Evolutionary conservation across 2,797 vertebrate genomes (phyloP).

Genomic region (Propithecus perrieri): DNA sequence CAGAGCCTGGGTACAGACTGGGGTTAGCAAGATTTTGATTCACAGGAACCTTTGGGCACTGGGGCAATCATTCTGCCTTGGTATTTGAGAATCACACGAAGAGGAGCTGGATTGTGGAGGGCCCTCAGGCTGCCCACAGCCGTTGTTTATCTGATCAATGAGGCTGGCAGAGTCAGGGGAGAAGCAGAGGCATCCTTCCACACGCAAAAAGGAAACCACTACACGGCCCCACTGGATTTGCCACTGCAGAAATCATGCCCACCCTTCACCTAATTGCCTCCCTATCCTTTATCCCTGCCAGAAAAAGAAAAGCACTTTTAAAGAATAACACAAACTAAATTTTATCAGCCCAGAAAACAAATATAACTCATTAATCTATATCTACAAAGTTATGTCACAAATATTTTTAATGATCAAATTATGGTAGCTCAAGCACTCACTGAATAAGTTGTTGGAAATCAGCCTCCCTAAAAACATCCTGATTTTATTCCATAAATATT

Average conservation of each 20-base stretch:
- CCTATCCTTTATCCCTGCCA: background rate
- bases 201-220: accelerated
- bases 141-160: background rate
- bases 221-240: background rate
- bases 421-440: background rate
- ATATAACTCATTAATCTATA: background rate
- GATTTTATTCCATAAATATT: background rate
- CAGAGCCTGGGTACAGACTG: background rate
- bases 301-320: background rate
- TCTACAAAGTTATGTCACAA: background rate
- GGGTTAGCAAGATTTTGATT: slow-evolving; percentile 24
- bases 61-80: background rate
- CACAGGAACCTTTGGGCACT: background rate
- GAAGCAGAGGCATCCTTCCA: background rate
- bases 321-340: background rate
- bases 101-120: background rate
- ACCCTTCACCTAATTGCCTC: background rate
- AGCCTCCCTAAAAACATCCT: background rate
- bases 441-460: background rate
- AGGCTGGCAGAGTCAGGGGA: background rate
- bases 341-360: background rate
- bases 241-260: background rate
- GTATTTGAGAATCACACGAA: background rate
- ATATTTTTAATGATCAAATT: slow-evolving; percentile 37
- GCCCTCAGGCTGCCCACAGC: background rate